Base-by-base conservation (phyloP, 2,113 vertebrate species). In the Tychaedon coryphoeus region DNA sequence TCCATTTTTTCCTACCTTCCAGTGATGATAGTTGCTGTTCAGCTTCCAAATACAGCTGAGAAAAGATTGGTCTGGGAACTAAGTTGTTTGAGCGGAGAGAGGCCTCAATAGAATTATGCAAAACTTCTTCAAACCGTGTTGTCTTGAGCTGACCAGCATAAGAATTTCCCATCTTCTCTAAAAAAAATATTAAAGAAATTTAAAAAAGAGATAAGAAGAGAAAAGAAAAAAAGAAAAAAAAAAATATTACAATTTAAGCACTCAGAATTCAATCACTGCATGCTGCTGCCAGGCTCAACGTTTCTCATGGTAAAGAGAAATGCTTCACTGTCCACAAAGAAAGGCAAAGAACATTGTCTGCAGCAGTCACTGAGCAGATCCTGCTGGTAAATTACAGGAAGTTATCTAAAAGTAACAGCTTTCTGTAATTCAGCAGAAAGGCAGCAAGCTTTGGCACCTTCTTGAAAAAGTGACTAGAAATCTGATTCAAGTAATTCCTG, bases 91-190 rank as follows among this genome's bases (percentile, higher is more conserved):
- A 99, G 54, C 99, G 99, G 76, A 99, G 98, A 15, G 99, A 99
- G 5, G 99, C 99, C 96, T 99, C 99, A 6, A 99, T 99, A 93
- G 99, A 99, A 97, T 98, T 99, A 96, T 99, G 99, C 61, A 99
- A 96, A 13, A 99, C 99, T 97, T 99, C 99, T 96, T 99, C 99
- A 61, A 99, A 99, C 33, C 99, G 98, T 0, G 99, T 99, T 54
- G 98, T 99, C 97, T 98, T 99, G 93, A 99, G 98, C 96, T 99
- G 99, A 40, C 99, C 99, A 5, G 99, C 98, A 1, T 99, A 99
- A 6, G 99, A 99, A 98, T 99, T 99, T 88, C 99, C 99, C 99
- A 99, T 99, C 97, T 98, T 97, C 95, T 82, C 33, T 65, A 88
- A 38, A 62, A 40, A 36, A 81, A 14, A 25, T 19, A 18, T 40